Evolutionary conservation across 2,888 invertebrate genomes (phyloP), one percentile per base, ranked within the genome.

Genomic region (Epirrita christyi): DNA sequence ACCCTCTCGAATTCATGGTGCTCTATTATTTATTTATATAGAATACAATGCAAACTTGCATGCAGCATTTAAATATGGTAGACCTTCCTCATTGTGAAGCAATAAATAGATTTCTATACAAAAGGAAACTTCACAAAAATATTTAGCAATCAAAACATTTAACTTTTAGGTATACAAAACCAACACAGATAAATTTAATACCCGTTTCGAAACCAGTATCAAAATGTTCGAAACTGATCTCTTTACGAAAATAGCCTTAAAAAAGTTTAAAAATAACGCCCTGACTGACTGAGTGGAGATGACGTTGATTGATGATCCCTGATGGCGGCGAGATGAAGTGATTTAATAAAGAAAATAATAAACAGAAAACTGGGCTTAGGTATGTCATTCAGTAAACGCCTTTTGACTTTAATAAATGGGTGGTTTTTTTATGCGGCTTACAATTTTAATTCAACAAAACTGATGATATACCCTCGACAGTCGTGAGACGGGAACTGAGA

Each of bases 301-400:
- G 70, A 69, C 70, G 44, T 62, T 71, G 70, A 71, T 69, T 61
- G 66, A 71, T 71, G 61, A 47, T 53, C 37, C 54, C 53, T 47
- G 55, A 63, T 66, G 62, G 51, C 60, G 60, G 62, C 54, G 63
- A 63, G 59, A 64, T 64, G 61, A 59, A 67, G 62, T 61, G 61
- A 61, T 64, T 64, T 61, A 58, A 67, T 67, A 61, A 61, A 43
- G 61, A 61, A 61, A 61, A 64, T 64, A 64, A 64, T 67, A 63
- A 64, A 63, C 64, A 62, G 58, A 49, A 54, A 47, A 32, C 47
- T 45, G 29, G 47, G 50, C 60, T 58, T 61, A 32, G 32, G 58
- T 57, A 54, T 56, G 57, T 55, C 62, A 48, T 45, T 59, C 49
- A 52, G 42, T 40, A 60, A 42, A 49, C 28, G 51, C 42, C 27